phyloP scores from a whole-genome alignment of 2,113 vertebrate genomes.

The Crotophaga sulcirostris region DNA sequence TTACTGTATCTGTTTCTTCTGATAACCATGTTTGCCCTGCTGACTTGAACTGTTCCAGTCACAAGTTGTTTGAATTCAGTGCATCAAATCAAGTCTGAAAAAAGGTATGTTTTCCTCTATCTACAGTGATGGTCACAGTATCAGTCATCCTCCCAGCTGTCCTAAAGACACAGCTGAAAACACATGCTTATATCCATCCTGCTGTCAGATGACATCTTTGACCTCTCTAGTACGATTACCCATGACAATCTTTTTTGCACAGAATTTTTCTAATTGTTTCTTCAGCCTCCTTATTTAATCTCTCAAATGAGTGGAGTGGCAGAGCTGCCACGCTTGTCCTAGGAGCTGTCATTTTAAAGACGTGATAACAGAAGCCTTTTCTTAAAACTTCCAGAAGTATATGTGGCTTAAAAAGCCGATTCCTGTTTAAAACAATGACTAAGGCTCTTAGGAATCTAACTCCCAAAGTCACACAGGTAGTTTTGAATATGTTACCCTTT shows the following conservation, averaged over 20 bases:
- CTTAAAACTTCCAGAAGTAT: not conserved
- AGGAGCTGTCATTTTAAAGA: constrained; percentile 11
- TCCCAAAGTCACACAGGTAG: constrained; percentile 54
- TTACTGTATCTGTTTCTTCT: constrained; percentile 12
- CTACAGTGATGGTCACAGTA: not conserved
- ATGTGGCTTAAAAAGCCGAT: not conserved
- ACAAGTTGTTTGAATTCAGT: not conserved
- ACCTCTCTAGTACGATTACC: no score
- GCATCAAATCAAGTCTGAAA: not conserved
- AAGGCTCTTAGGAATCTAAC: constrained; percentile 48
- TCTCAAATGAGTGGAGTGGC: not conserved
- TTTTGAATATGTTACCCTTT: constrained; percentile 57
- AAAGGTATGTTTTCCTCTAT: not conserved
- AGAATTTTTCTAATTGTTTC: not conserved
- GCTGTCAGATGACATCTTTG: not conserved
- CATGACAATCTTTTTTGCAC: not conserved
- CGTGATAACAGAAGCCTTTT: not conserved
- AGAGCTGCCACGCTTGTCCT: not conserved
- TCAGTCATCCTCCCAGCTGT: not conserved
- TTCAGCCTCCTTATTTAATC: not conserved
- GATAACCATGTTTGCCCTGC: not conserved
- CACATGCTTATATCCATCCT: not conserved
- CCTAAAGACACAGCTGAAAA: not conserved
- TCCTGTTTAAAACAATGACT: constrained; percentile 48
- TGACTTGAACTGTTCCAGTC: not conserved